These are phyloP conservation scores for Drosophila kambysellisi DNA, from an alignment of 2,888 invertebrate species.

Conservation along the genomic window DNA sequence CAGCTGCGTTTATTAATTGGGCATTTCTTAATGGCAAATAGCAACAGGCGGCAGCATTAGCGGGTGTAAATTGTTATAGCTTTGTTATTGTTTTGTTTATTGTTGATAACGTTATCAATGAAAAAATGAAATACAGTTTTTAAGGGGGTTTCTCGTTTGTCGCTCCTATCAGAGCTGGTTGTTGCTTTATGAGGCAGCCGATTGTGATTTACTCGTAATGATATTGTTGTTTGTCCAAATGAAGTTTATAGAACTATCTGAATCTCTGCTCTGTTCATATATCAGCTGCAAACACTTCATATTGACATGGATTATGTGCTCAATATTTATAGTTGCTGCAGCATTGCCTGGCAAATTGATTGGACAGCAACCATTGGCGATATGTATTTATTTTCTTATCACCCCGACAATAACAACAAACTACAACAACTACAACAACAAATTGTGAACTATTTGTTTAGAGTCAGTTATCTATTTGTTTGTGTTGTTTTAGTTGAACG, in stretches of 20 bases:
- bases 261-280: constrained; percentile 3
- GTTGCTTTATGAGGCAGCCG: constrained; percentile 13
- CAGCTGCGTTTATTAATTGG: constrained; percentile 51
- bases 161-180: constrained; percentile 9
- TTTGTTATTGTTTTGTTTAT: neutral
- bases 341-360: constrained; percentile 51
- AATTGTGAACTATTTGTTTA: constrained; percentile 27
- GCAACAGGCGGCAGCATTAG: constrained; percentile 15
- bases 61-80: constrained; percentile 11
- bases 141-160: constrained; percentile 7
- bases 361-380: constrained; percentile 23
- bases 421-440: constrained; percentile 15
- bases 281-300: constrained; percentile 23
- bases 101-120: constrained; percentile 18
- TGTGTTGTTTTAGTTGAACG: constrained; percentile 11
- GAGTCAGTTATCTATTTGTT: constrained; percentile 32
- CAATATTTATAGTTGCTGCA: constrained; percentile 51
- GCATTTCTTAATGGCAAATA: constrained; percentile 38
- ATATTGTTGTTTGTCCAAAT: constrained; percentile 37
- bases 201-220: constrained; percentile 45
- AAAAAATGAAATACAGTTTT: constrained; percentile 2
- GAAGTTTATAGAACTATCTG: constrained; percentile 22
- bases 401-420: neutral
- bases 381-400: constrained; percentile 1
- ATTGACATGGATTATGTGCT: constrained; percentile 60